Conservation (phyloP, 2,888 invertebrate genomes). For the Tipula confusa region DNA sequence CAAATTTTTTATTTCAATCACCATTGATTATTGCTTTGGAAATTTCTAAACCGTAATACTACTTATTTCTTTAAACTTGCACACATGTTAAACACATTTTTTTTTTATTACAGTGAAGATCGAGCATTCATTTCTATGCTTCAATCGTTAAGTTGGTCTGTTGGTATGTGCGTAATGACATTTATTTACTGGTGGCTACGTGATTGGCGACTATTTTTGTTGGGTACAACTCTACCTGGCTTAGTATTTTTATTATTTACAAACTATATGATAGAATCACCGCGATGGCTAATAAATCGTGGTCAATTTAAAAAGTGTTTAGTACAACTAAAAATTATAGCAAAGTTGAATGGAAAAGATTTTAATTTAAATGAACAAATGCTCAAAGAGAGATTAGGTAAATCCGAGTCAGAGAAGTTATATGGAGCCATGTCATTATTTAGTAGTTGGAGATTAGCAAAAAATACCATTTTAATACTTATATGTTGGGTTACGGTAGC, state of each 20-base stretch:
- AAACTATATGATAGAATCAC: constrained; percentile 60
- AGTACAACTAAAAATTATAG: constrained; percentile 53
- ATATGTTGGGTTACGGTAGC: constrained; percentile 50
- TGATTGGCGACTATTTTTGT: constrained; percentile 52
- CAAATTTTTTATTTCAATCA: constrained; percentile 51
- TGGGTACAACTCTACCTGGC: constrained; percentile 52
- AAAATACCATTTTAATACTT: constrained; percentile 54
- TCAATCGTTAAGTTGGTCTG: constrained; percentile 54
- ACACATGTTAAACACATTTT: constrained; percentile 32
- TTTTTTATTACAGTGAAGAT: constrained; percentile 44
- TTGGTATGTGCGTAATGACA: constrained; percentile 52
- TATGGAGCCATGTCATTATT: constrained; percentile 57
- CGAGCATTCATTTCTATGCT: constrained; percentile 52
- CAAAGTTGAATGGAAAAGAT: constrained; percentile 53
- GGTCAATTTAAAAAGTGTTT: constrained; percentile 52
- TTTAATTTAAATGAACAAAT: constrained; percentile 49
- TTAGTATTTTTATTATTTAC: constrained; percentile 49
- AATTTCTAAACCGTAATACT: constrained; percentile 51
- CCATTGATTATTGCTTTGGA: constrained; percentile 55
- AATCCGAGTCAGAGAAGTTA: constrained; percentile 46
- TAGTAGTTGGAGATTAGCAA: constrained; percentile 54
- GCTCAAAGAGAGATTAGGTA: constrained; percentile 48
- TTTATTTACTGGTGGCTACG: constrained; percentile 52
- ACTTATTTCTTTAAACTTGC: constrained; percentile 32
- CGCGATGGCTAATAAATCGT: constrained; percentile 59